phyloP scores from a whole-genome alignment of 2,888 invertebrate genomes.

The Caenorhabditis plicata region DNA sequence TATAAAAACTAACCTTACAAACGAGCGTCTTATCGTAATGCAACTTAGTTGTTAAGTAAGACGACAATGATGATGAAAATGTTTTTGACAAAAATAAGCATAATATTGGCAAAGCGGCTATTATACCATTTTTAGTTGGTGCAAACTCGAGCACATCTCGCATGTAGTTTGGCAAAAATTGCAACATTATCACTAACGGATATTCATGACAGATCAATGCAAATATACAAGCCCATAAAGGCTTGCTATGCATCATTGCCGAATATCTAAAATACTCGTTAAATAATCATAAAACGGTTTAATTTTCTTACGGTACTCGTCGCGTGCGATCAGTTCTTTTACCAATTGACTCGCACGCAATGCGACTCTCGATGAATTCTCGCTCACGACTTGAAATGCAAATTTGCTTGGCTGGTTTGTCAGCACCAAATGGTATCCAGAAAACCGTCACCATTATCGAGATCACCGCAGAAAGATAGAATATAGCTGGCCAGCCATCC shows the following conservation, averaged over 20 bases:
- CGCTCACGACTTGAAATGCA: conserved; percentile 59
- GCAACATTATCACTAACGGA: conserved; percentile 62
- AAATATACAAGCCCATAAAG: conserved; percentile 59
- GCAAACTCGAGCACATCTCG: conserved; percentile 61
- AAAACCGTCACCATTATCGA: conserved; percentile 53
- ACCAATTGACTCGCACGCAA: conserved; percentile 62
- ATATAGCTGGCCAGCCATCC: conserved; percentile 63
- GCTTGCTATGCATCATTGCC: conserved; percentile 51
- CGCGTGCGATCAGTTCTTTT: conserved; percentile 55
- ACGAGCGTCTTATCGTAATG: conserved; percentile 51
- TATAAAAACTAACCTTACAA: conserved; percentile 52
- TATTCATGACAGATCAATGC: conserved; percentile 56
- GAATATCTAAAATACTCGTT: conserved; percentile 25
- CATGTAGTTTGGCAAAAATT: conserved; percentile 63
- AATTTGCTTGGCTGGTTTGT: conserved; percentile 62
- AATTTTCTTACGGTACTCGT: conserved; percentile 44
- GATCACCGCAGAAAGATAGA: conserved; percentile 56
- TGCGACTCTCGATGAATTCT: conserved; percentile 61
- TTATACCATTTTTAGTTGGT: conserved; percentile 60
- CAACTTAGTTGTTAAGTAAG: conserved; percentile 52
- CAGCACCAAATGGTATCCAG: conserved; percentile 63
- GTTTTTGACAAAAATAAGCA: conserved; percentile 61
- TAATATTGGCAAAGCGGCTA: conserved; percentile 56
- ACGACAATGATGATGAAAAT: conserved; percentile 55
- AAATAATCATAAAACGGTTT: too few relatives aligned